phyloP scores from a whole-genome alignment of 2,797 vertebrate species.

The Fistularia tabacaria region DNA sequence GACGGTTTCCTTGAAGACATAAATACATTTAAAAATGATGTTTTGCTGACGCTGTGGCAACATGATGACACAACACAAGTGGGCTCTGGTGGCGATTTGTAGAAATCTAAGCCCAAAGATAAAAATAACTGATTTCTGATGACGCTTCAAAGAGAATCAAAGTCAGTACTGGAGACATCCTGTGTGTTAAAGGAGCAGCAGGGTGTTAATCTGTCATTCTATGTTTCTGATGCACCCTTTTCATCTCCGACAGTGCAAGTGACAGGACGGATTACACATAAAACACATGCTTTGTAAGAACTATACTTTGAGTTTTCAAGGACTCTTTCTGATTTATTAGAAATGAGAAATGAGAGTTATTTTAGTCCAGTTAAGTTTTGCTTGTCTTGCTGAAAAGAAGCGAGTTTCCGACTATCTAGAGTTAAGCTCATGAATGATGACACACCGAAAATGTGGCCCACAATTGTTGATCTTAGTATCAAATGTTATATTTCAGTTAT shows the following conservation, averaged over 20 bases:
- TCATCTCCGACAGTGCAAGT: slow-evolving; percentile 13
- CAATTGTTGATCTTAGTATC: too few species aligned
- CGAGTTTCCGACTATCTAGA: too few species aligned
- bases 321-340: background rate
- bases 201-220: slow-evolving; percentile 42
- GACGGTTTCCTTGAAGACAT: slow-evolving; percentile 58
- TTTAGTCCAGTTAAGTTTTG: too few species aligned
- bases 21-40: slow-evolving; percentile 37
- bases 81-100: slow-evolving; percentile 13
- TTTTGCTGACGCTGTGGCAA: slow-evolving; percentile 40
- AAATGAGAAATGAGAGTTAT: too few species aligned
- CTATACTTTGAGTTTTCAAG: background rate
- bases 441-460: too few species aligned
- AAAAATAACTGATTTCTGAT: slow-evolving; percentile 37
- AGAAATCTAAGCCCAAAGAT: slow-evolving; percentile 14
- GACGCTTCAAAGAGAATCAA: slow-evolving; percentile 42
- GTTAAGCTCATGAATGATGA: too few species aligned
- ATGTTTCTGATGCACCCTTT: slow-evolving; percentile 15
- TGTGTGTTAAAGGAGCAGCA: slow-evolving; percentile 29
- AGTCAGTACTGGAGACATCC: slow-evolving; percentile 31
- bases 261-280: slow-evolving; percentile 19
- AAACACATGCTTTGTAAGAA: slow-evolving; percentile 9
- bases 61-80: slow-evolving; percentile 31
- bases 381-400: too few species aligned
- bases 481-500: too few species aligned